These are phyloP conservation scores for Neoniphon sammara DNA, from an alignment of 2,797 vertebrate genomes.

Conservation along the genomic window DNA sequence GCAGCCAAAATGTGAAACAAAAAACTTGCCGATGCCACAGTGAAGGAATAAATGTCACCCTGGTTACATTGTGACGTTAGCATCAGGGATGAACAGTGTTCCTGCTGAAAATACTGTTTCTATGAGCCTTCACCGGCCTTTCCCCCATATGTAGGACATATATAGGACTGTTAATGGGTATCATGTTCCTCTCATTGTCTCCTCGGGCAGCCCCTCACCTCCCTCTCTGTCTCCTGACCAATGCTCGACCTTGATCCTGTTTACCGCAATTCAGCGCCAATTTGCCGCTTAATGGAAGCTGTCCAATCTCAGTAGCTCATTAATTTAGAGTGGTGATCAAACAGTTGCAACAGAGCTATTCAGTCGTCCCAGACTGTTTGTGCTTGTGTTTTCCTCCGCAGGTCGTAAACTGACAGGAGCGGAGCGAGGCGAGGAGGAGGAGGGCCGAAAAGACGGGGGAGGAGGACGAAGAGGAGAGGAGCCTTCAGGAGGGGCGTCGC, in stretches of 20 bases:
- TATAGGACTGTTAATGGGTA: too few relatives aligned
- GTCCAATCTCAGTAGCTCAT: conserved; percentile 8
- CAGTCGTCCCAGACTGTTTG: background rate
- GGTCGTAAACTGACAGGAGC: conserved; percentile 80
- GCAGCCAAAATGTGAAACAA: too few relatives aligned
- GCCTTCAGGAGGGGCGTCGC: conserved; percentile 44
- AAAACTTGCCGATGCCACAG: too few relatives aligned
- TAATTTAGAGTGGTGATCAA: conserved; percentile 13
- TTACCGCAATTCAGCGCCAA: conserved; percentile 27
- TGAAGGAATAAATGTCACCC: too few relatives aligned
- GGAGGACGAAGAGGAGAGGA: conserved; percentile 42
- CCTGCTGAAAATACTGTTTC: too few relatives aligned
- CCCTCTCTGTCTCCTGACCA: background rate
- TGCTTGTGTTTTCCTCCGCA: conserved; percentile 48
- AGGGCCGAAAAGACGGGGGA: conserved; percentile 56
- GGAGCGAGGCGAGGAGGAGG: conserved; percentile 66
- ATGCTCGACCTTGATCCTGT: background rate
- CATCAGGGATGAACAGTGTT: too few relatives aligned
- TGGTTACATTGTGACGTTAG: too few relatives aligned
- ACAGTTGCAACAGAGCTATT: conserved; percentile 9
- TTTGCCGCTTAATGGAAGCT: conserved; percentile 4
- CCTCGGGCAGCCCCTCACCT: background rate
- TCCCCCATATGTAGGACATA: too few relatives aligned
- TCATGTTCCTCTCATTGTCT: background rate
- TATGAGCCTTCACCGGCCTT: too few relatives aligned